A percentile compares a stretch with the other conserved stretches of the same genome.
These are phyloP conservation scores for Pristionchus japonicus DNA, from an alignment of 2,888 invertebrate species.

Conservation along the genomic window DNA sequence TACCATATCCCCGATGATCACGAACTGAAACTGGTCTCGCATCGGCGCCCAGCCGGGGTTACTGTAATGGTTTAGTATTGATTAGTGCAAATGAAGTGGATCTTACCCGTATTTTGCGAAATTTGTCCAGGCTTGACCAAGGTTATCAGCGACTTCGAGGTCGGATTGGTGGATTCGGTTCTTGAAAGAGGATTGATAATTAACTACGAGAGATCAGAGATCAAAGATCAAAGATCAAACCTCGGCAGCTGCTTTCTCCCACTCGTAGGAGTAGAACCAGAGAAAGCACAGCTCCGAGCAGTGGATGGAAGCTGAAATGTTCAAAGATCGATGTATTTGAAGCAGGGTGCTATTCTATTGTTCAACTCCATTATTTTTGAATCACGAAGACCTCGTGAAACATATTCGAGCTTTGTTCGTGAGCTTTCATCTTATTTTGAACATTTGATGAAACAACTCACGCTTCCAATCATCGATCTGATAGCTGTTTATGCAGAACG, in stretches of 20 bases:
- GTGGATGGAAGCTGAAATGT: not conserved
- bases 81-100: not conserved
- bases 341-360: not conserved
- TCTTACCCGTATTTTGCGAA: constrained; percentile 35
- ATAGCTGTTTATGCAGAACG: not conserved
- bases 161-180: not conserved
- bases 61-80: not conserved
- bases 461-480: not conserved
- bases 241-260: not conserved
- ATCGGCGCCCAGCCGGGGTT: constrained; percentile 23
- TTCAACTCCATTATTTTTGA: not conserved
- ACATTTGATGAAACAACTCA: not conserved
- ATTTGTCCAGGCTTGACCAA: constrained; percentile 13
- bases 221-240: not conserved
- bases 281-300: constrained; percentile 15
- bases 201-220: not conserved
- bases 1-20: not conserved
- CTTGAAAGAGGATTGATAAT: not conserved
- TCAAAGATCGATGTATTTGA: not conserved
- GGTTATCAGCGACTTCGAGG: not conserved
- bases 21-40: not conserved
- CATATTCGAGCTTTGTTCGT: not conserved
- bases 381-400: not conserved
- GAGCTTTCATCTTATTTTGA: not conserved
- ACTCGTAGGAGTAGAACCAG: constrained; percentile 36